A percentile compares a stretch with the other conserved stretches of the same genome.
Conservation (phyloP, 2,113 vertebrate genomes). For the Regulus satrapa region DNA sequence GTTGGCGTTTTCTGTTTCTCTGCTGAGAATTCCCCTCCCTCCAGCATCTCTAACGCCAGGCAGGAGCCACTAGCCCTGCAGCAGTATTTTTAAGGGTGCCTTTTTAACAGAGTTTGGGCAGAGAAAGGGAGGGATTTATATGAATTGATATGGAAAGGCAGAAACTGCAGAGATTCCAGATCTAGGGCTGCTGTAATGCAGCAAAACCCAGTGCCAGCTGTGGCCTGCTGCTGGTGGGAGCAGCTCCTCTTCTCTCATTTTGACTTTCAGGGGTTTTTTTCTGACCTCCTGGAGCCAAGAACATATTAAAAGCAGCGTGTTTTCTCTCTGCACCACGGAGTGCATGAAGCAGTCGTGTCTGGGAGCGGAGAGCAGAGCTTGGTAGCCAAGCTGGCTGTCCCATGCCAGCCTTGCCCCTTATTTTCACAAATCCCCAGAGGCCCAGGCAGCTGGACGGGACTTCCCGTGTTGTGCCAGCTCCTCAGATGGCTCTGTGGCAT, state of each 20-base stretch:
- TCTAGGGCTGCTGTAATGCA: not conserved
- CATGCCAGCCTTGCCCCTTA: fast-evolving
- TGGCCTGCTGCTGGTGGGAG: not conserved
- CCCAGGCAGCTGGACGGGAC: not conserved
- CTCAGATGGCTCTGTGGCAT: not conserved
- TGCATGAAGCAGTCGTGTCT: not conserved
- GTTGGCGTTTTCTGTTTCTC: not conserved
- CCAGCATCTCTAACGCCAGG: not conserved
- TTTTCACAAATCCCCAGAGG: fast-evolving
- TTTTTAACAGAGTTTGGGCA: not conserved
- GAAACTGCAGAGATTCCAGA: not conserved
- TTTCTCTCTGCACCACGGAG: fast-evolving
- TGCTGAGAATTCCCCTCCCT: not conserved
- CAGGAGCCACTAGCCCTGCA: not conserved
- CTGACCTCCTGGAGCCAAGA: not conserved
- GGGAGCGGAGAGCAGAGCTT: fast-evolving
- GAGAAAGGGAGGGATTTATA: not conserved
- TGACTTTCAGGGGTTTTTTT: not conserved
- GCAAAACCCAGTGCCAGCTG: not conserved
- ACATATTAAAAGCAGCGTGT: not conserved
- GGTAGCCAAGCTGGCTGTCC: not conserved
- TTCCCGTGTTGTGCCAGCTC: not conserved
- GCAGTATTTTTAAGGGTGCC: not conserved
- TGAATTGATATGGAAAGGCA: not conserved
- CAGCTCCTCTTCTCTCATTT: not conserved